phyloP scores from a whole-genome alignment of 2,797 vertebrate species.

The Sebastes glaucus region DNA sequence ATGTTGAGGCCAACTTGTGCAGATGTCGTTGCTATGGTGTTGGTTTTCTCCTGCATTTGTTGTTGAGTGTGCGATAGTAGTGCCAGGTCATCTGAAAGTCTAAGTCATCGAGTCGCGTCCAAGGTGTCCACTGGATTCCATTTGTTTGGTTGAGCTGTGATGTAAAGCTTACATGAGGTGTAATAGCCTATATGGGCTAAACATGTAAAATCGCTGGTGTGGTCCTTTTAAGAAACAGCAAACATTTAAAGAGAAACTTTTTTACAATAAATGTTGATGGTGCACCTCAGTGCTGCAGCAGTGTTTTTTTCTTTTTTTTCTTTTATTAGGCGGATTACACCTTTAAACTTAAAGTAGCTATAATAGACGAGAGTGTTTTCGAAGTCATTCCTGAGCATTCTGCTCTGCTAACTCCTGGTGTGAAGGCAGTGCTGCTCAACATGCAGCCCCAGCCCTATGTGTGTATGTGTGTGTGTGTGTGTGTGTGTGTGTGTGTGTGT shows the following conservation, averaged over 20 bases:
- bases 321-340: background rate
- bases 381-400: constrained; percentile 12
- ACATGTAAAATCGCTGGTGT: background rate
- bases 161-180: too few species aligned
- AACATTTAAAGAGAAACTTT: background rate
- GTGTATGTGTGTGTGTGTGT: constrained; percentile 5
- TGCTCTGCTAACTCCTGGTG: constrained; percentile 29
- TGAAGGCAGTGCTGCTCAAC: constrained; percentile 49
- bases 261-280: background rate
- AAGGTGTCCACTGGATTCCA: too few species aligned
- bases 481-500: constrained; percentile 12
- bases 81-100: too few species aligned
- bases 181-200: too few species aligned
- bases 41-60: too few species aligned
- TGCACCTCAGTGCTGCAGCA: background rate
- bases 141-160: too few species aligned
- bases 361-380: constrained; percentile 5
- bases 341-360: constrained; percentile 3
- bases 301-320: too few species aligned
- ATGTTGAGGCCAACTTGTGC: too few species aligned
- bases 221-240: background rate
- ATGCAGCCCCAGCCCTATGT: constrained; percentile 42
- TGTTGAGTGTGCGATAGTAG: too few species aligned
- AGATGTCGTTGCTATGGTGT: too few species aligned
- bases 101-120: too few species aligned